phyloP scores from a whole-genome alignment of 2,888 invertebrate genomes.

The Poecilobothrus nobilitatus region DNA sequence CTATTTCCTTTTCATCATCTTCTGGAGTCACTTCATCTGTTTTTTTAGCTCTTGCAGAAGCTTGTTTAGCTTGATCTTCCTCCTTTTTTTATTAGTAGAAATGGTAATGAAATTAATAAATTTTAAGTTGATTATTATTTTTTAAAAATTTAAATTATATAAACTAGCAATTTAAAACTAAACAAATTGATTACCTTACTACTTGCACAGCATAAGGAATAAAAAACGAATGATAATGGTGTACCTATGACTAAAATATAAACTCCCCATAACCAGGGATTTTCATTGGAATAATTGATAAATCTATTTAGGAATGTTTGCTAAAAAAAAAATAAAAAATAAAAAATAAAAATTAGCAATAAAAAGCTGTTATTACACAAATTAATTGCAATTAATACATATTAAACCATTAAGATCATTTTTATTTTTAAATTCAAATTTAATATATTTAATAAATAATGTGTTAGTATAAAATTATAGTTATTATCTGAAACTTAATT shows the following conservation, averaged over 20 bases:
- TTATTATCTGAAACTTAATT: too few species aligned
- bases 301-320: slow-evolving; percentile 70
- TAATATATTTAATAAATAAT: too few species aligned
- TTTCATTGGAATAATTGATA: slow-evolving; percentile 67
- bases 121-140: slow-evolving; percentile 11
- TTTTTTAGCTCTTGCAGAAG: slow-evolving; percentile 56
- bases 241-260: slow-evolving; percentile 70
- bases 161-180: slow-evolving; percentile 14
- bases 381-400: too few species aligned
- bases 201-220: slow-evolving; percentile 63
- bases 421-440: too few species aligned
- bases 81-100: slow-evolving; percentile 39
- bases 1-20: slow-evolving; percentile 27
- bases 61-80: slow-evolving; percentile 43
- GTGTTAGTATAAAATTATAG: too few species aligned
- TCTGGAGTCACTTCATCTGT: slow-evolving; percentile 59
- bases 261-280: slow-evolving; percentile 87
- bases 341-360: too few species aligned
- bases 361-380: too few species aligned
- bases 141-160: background rate
- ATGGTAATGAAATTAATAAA: slow-evolving; percentile 7
- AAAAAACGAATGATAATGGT: slow-evolving; percentile 69
- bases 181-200: slow-evolving; percentile 45
- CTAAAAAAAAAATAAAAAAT: slow-evolving; percentile 42
- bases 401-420: too few species aligned